A percentile compares a stretch with the other conserved stretches of the same genome.
These are phyloP conservation scores for Vanessa atalanta DNA, from an alignment of 1,140 invertebrate genomes.

Conservation along the genomic window DNA sequence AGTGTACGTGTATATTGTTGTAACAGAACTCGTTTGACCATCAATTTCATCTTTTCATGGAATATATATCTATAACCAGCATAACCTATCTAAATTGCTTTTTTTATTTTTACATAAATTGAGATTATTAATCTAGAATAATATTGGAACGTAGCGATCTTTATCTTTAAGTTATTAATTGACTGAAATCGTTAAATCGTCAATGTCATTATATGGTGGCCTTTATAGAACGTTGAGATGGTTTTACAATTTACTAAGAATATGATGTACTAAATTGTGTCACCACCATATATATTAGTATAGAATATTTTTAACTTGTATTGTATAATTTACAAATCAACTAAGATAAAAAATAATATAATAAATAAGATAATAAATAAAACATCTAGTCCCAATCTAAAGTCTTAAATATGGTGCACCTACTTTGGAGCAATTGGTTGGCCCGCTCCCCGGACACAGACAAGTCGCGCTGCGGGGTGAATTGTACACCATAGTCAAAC, in stretches of 20 bases:
- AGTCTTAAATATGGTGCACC: slow-evolving; percentile 25
- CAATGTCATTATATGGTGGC: neutral
- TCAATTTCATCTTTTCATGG: slow-evolving; percentile 26
- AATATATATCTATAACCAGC: slow-evolving; percentile 6
- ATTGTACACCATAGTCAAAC: slow-evolving; percentile 33
- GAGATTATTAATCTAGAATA: too few species aligned
- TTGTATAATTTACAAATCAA: too few species aligned
- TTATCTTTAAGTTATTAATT: too few species aligned
- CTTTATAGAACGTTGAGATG: neutral
- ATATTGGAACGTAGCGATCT: too few species aligned
- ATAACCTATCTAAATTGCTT: neutral
- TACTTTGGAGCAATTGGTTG: slow-evolving; percentile 51
- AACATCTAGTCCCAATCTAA: slow-evolving; percentile 2
- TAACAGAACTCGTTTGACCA: slow-evolving; percentile 54
- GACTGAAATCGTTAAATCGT: too few species aligned
- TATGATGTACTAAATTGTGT: neutral
- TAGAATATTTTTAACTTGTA: too few species aligned
- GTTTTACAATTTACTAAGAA: neutral
- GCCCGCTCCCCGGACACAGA: slow-evolving; percentile 48
- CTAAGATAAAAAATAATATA: neutral
- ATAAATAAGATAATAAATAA: neutral
- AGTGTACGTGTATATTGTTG: slow-evolving; percentile 71
- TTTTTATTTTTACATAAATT: neutral
- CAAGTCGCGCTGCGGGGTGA: slow-evolving; percentile 38
- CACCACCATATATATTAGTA: too few species aligned